Evolutionary conservation across 2,113 vertebrate genomes (phyloP), one percentile per base, ranked within the genome.

Genomic region (Salvelinus sp.): DNA sequence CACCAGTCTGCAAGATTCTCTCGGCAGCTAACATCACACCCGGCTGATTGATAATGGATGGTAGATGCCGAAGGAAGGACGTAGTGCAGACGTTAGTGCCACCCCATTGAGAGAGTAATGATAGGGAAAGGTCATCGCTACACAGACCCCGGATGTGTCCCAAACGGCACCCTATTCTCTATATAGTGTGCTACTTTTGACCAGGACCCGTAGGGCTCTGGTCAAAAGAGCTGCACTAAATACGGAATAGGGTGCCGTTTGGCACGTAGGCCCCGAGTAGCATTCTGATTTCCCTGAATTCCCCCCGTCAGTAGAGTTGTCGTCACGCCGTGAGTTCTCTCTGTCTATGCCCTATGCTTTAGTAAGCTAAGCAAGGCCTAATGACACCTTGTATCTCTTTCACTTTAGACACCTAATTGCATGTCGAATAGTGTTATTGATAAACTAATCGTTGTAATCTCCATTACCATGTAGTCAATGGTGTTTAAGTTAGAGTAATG

Each of bases 41-140:
- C 63, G 14, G 64, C 66, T 71, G 75, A 81, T 80, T 14, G 68
- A 67, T 71, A 73, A 79, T 80, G 76, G 68, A 67, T 69, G 75
- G 78, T 82, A 74, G 69, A 72, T 30, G 73, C 62, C 70, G 74
- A 83, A 80, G 73, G 81, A 75, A 68, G 68, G 22, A n/a, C 54
- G 73, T 83, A 76, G 73, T 79, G 74, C 71, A 71, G 27, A 23
- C 54, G 73, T 83, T 79, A 83, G 76, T 83, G 76, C 79, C 70
- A 33, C 73, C 68, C 75, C 73, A 60, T 73, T 81, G 76, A 81
- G 77, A 71, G 69, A 57, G 72, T 80, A 80, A 85, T 82, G 79
- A 79, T 75, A 50, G 3, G 20, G 74, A 82, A 75, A 79, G 78
- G 63, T 70, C 71, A 66, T 66, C 23, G 6, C 3, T 1, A 33